These are phyloP conservation scores for Diorhabda sublineata DNA, from an alignment of 1,140 invertebrate genomes.

Conservation along the genomic window DNA sequence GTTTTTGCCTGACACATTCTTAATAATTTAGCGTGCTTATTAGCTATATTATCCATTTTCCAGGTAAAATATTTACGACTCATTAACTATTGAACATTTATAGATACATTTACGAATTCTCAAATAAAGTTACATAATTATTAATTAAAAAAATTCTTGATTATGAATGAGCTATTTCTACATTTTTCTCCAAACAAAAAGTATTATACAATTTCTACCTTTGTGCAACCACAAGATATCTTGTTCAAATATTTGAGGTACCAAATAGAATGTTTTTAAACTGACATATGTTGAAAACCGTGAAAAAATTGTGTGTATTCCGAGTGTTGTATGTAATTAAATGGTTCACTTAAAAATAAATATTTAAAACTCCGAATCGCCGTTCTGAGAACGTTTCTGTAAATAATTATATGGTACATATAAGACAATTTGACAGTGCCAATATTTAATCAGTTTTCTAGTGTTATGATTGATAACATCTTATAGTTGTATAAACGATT, in stretches of 20 bases:
- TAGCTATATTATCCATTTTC: too few relatives aligned
- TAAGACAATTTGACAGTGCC: not conserved
- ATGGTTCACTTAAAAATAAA: not conserved
- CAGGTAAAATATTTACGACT: too few relatives aligned
- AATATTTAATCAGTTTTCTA: not conserved
- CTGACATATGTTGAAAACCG: not conserved
- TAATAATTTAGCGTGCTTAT: too few relatives aligned
- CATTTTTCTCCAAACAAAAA: not conserved
- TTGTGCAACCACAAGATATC: not conserved
- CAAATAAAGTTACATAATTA: too few relatives aligned
- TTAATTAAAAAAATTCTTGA: too few relatives aligned
- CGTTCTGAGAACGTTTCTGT: not conserved
- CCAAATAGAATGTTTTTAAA: not conserved
- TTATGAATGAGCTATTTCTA: too few relatives aligned
- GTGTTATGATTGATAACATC: too few relatives aligned
- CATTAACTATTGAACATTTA: too few relatives aligned
- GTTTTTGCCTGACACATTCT: too few relatives aligned
- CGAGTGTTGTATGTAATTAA: not conserved
- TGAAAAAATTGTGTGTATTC: not conserved
- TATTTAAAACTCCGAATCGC: not conserved
- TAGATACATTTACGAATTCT: too few relatives aligned
- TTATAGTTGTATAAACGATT: too few relatives aligned
- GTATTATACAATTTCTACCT: not conserved
- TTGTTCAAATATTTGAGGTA: conserved; percentile 1
- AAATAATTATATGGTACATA: not conserved